Evolutionary conservation across 2,888 invertebrate species (phyloP).

Genomic region (Galerucella calmariensis): DNA sequence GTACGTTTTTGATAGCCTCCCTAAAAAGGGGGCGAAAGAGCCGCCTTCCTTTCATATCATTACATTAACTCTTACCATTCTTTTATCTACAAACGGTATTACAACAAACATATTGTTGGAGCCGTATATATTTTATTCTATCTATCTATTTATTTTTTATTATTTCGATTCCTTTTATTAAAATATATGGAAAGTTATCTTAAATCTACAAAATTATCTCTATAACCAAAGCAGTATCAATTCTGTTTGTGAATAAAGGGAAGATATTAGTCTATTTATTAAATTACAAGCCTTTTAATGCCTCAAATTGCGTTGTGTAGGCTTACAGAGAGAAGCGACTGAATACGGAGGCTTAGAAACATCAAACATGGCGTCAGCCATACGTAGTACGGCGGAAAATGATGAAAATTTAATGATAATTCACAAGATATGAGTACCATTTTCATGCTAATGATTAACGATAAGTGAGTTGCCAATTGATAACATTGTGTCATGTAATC

Average conservation of each 20-base stretch:
- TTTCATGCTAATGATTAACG: too few species aligned
- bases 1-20: slow-evolving; percentile 27
- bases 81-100: background rate
- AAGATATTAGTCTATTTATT: slow-evolving; percentile 43
- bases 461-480: too few species aligned
- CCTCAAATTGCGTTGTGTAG: slow-evolving; percentile 44
- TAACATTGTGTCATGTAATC: too few species aligned
- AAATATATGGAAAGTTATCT: background rate
- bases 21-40: background rate
- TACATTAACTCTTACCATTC: slow-evolving; percentile 19
- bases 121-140: too few species aligned
- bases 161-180: too few species aligned
- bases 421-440: too few species aligned
- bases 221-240: slow-evolving; percentile 22
- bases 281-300: slow-evolving; percentile 44
- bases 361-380: background rate
- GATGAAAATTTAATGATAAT: too few species aligned
- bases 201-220: slow-evolving; percentile 17
- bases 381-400: background rate
- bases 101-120: background rate
- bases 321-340: slow-evolving; percentile 39
- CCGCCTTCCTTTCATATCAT: slow-evolving; percentile 20
- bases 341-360: slow-evolving; percentile 12
- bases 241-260: slow-evolving; percentile 38
- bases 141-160: too few species aligned